phyloP scores from a whole-genome alignment of 2,888 invertebrate genomes.

The Dione vanillae region DNA sequence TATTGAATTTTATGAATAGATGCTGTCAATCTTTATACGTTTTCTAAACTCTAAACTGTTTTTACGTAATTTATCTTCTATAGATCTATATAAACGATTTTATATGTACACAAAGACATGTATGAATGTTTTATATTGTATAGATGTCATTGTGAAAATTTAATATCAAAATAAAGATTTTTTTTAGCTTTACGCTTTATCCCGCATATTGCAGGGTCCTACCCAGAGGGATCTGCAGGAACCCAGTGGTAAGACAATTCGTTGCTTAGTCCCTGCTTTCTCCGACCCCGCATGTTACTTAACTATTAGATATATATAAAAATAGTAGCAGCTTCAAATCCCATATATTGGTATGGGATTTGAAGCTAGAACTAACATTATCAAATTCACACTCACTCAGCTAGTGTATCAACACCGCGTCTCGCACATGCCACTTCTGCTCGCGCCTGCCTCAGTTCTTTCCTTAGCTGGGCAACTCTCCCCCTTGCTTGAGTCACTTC shows the following conservation, averaged over 20 bases:
- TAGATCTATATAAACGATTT: background rate
- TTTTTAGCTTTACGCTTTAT: too few species aligned
- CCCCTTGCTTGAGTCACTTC: constrained; percentile 96
- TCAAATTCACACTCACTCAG: constrained; percentile 87
- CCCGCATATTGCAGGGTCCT: too few species aligned
- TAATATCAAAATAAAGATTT: too few species aligned
- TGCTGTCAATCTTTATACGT: constrained; percentile 16
- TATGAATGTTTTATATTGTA: background rate
- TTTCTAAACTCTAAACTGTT: background rate
- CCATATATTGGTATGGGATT: too few species aligned
- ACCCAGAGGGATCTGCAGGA: too few species aligned
- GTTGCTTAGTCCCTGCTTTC: too few species aligned
- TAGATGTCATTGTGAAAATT: too few species aligned
- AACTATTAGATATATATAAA: too few species aligned
- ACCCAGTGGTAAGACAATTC: too few species aligned
- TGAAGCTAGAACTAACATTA: too few species aligned
- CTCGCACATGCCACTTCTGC: constrained; percentile 96
- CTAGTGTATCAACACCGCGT: constrained; percentile 95
- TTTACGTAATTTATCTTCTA: constrained; percentile 8
- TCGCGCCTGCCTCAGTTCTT: constrained; percentile 95
- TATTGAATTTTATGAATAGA: constrained; percentile 26
- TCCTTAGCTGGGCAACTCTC: constrained; percentile 93
- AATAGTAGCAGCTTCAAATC: too few species aligned
- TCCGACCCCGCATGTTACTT: too few species aligned
- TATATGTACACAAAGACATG: background rate